Evolutionary conservation across 2,113 vertebrate species (phyloP).

Genomic region (Rhinopomastus cyanomelas): DNA sequence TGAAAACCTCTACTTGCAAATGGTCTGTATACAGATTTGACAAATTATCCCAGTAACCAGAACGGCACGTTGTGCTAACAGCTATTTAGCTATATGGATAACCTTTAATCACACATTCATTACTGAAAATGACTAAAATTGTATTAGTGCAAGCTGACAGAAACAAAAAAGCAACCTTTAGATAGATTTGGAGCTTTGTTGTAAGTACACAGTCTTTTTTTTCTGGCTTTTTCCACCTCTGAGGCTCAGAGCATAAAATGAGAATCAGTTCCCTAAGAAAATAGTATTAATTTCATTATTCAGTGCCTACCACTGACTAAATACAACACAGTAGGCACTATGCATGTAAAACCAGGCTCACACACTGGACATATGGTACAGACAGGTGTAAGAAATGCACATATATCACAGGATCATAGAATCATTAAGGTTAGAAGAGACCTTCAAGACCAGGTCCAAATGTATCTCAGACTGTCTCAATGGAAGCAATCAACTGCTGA

Average conservation of each 20-base stretch:
- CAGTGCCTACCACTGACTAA: background rate
- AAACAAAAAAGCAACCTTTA: slow-evolving; percentile 17
- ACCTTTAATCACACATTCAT: slow-evolving; percentile 70
- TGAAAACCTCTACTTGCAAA: slow-evolving; percentile 64
- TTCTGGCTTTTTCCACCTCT: background rate
- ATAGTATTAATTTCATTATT: background rate
- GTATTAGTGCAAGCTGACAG: background rate
- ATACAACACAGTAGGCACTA: background rate
- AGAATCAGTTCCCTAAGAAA: background rate
- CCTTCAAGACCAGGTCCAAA: no score
- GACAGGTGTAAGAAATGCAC: background rate
- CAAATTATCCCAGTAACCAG: slow-evolving; percentile 65
- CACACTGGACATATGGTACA: background rate
- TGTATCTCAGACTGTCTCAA: no score
- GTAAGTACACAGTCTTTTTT: background rate
- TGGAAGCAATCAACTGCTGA: background rate
- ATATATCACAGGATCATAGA: no score
- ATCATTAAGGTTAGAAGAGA: no score
- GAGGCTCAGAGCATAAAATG: background rate
- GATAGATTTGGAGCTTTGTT: background rate
- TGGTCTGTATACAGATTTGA: slow-evolving; percentile 43
- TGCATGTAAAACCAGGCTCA: background rate
- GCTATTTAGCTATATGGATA: slow-evolving; percentile 36
- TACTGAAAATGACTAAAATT: slow-evolving; percentile 21
- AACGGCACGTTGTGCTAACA: slow-evolving; percentile 67